Base-by-base conservation (phyloP, 2,888 invertebrate genomes). In the Caradrina clavipalpis region DNA sequence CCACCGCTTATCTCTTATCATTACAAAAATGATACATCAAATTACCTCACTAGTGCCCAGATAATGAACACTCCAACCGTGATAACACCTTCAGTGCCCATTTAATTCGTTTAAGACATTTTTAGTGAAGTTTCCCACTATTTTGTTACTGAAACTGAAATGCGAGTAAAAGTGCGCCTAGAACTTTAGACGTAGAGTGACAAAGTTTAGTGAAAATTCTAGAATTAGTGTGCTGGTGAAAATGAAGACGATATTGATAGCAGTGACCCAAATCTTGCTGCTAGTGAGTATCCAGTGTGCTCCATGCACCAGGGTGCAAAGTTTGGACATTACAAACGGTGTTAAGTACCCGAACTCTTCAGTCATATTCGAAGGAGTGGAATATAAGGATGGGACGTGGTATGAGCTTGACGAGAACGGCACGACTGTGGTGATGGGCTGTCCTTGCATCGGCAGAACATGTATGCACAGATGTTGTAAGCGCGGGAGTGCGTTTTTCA, bases 401-500 rank as follows among this genome's bases (percentile, higher is more conserved):
- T 95, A 90, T 58, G 89, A 92, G 55, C 66, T 83, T 2, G 85
- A 86, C 17, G 87, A 89, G 47, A 85, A 91, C 15, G 91, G 88
- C 5, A 74, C 77, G 7, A 69, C 74, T 0, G 51, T 83, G 6
- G 80, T 79, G 2, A 84, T 89, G 3, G 95, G 95, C 0, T 96
- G 95, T 54, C 95, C 95, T 0, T 96, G 95, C 69, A 89, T 94
- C 13, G 90, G 87, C 2, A 87, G 93, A 8, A 75, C 81, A 11
- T 95, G 95, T 73, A 53, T 96, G 31, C 94, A 93, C 89, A 93
- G 94, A 78, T 96, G 95, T 67, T 96, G 95, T 61, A 83, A 76
- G 0, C 71, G 62, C 0, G 88, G 88, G 0, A 86, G 90, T 69
- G 89, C 88, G 63, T 91, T 84, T 59, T 69, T 87, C 13, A 88